phyloP scores from a whole-genome alignment of 2,888 invertebrate genomes.

The Yponomeuta sedellus region DNA sequence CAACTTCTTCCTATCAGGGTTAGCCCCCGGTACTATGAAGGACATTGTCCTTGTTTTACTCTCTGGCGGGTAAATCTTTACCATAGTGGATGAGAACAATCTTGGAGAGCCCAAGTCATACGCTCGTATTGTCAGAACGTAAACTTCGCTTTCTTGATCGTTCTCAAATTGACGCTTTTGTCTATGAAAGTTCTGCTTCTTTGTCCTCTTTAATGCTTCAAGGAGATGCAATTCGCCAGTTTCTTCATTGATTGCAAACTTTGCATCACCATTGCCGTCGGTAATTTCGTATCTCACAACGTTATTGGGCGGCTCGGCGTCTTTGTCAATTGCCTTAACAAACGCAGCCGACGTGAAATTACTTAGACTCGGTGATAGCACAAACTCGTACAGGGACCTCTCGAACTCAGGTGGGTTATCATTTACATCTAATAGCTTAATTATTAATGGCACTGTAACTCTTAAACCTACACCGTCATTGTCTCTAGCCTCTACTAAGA shows the following conservation, averaged over 20 bases:
- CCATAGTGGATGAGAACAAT: constrained; percentile 81
- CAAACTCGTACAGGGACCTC: constrained; percentile 86
- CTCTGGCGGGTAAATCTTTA: constrained; percentile 87
- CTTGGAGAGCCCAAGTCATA: constrained; percentile 91
- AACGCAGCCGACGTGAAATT: constrained; percentile 87
- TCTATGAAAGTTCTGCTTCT: constrained; percentile 57
- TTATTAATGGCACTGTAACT: constrained; percentile 83
- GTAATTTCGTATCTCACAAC: constrained; percentile 89
- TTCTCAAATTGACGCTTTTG: constrained; percentile 66
- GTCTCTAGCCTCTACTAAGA: constrained; percentile 92
- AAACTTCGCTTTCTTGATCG: constrained; percentile 71
- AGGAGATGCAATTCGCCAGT: constrained; percentile 84
- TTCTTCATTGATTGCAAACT: constrained; percentile 84
- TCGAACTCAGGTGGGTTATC: constrained; percentile 92
- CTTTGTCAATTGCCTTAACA: constrained; percentile 89
- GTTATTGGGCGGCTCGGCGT: constrained; percentile 90
- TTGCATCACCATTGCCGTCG: constrained; percentile 84
- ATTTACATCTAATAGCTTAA: constrained; percentile 87
- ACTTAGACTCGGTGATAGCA: constrained; percentile 82
- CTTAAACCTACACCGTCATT: constrained; percentile 88
- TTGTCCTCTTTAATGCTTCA: constrained; percentile 66
- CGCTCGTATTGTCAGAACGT: constrained; percentile 84
- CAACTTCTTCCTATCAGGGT: constrained; percentile 83
- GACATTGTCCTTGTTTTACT: constrained; percentile 85
- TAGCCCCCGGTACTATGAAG: constrained; percentile 87